A percentile compares a stretch with the other conserved stretches of the same genome.
Evolutionary conservation across 2,113 vertebrate genomes (phyloP).

Genomic region (Prolemur simus): DNA sequence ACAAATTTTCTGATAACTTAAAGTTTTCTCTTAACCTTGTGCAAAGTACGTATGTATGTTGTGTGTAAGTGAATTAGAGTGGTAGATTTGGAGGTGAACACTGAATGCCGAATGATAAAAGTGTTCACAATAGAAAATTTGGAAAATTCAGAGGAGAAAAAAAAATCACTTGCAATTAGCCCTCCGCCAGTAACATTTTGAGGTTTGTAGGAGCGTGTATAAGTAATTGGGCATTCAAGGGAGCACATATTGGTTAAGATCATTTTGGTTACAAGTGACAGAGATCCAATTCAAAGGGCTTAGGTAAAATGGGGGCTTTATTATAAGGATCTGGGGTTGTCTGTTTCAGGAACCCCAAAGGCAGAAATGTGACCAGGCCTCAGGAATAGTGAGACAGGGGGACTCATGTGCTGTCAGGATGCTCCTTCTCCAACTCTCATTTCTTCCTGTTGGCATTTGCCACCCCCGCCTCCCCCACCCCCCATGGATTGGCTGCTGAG

Average conservation of each 20-base stretch:
- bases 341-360: not conserved
- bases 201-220: not conserved
- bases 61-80: not conserved
- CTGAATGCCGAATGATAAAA: not conserved
- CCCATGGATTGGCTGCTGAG: not conserved
- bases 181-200: not conserved
- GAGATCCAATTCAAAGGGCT: not conserved
- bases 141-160: not conserved
- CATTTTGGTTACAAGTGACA: not conserved
- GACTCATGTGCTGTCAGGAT: not conserved
- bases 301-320: not conserved
- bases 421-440: not conserved
- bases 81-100: not conserved
- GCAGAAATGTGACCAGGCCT: not conserved
- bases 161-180: not conserved
- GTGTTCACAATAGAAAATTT: not conserved
- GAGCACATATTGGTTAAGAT: not conserved
- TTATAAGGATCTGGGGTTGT: not conserved
- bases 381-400: not conserved
- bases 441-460: not conserved
- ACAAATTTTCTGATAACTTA: not conserved
- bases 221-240: not conserved
- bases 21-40: not conserved
- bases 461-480: too few species aligned
- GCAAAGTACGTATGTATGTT: not conserved